phyloP scores from a whole-genome alignment of 2,888 invertebrate species.

The Ditylenchus weischeri region DNA sequence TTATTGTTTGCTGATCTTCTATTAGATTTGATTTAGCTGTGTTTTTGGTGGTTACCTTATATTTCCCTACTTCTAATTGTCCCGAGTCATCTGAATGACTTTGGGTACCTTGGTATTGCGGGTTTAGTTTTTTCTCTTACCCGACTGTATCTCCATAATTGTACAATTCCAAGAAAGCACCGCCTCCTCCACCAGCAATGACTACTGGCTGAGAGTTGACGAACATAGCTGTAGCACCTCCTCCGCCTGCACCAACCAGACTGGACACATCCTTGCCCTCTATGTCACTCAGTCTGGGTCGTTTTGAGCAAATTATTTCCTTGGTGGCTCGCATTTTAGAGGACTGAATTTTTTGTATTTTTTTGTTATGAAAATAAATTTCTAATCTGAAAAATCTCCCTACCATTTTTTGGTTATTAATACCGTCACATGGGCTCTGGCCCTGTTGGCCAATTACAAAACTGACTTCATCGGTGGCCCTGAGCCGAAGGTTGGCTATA shows the following conservation, averaged over 20 bases:
- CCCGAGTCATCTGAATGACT: no score
- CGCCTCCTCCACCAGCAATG: constrained; percentile 41
- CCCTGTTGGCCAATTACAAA: constrained; percentile 36
- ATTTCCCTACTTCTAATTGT: no score
- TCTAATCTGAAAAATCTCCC: not conserved
- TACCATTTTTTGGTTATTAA: not conserved
- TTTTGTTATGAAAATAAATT: not conserved
- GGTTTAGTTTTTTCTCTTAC: no score
- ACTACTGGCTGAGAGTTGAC: constrained; percentile 25
- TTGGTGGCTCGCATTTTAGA: constrained; percentile 3
- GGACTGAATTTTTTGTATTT: not conserved
- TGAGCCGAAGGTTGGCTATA: constrained; percentile 27
- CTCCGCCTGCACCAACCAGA: constrained; percentile 38
- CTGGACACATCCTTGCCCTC: constrained; percentile 24
- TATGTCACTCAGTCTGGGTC: constrained; percentile 2
- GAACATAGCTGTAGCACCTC: constrained; percentile 38
- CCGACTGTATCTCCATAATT: not conserved
- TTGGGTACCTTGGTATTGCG: no score
- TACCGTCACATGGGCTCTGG: constrained; percentile 29
- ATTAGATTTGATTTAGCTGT: no score
- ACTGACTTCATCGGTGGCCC: constrained; percentile 20
- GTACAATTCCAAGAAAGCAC: constrained; percentile 26
- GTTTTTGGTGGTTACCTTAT: no score
- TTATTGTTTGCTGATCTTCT: no score
- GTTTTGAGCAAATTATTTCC: constrained; percentile 4